These are phyloP conservation scores for Pseudochaenichthys georgianus DNA, from an alignment of 2,797 vertebrate species.

Conservation along the genomic window DNA sequence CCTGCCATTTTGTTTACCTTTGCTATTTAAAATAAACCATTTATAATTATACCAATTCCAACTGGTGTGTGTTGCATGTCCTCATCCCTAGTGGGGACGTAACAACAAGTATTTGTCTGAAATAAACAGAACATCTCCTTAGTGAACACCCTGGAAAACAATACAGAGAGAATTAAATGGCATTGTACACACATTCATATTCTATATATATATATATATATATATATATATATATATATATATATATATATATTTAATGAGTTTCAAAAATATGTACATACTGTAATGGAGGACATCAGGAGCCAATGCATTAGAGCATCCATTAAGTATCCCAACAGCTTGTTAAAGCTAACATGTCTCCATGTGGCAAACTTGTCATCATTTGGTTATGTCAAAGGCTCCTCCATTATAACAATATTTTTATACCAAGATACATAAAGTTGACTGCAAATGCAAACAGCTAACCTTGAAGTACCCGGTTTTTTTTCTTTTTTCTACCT, in stretches of 20 bases:
- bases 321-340: background rate
- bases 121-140: too few relatives aligned
- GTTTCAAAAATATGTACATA: background rate
- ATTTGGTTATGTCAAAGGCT: slow-evolving; percentile 7
- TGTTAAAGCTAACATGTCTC: background rate
- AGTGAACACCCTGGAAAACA: too few relatives aligned
- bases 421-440: slow-evolving; percentile 4
- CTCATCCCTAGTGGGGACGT: too few relatives aligned
- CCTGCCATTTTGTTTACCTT: too few relatives aligned
- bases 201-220: too few relatives aligned
- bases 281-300: background rate
- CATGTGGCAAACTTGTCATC: background rate
- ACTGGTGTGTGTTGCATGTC: too few relatives aligned
- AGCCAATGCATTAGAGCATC: background rate
- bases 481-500: background rate
- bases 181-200: too few relatives aligned
- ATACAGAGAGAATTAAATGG: too few relatives aligned
- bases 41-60: too few relatives aligned
- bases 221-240: too few relatives aligned
- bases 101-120: too few relatives aligned
- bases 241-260: background rate
- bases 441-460: slow-evolving; percentile 20
- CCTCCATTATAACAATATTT: background rate
- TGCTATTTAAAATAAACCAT: too few relatives aligned
- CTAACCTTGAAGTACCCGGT: slow-evolving; percentile 15